Evolutionary conservation across 2,888 invertebrate species (phyloP), one percentile per base, ranked within the genome.

Genomic region (Phrixothrix hirtus): DNA sequence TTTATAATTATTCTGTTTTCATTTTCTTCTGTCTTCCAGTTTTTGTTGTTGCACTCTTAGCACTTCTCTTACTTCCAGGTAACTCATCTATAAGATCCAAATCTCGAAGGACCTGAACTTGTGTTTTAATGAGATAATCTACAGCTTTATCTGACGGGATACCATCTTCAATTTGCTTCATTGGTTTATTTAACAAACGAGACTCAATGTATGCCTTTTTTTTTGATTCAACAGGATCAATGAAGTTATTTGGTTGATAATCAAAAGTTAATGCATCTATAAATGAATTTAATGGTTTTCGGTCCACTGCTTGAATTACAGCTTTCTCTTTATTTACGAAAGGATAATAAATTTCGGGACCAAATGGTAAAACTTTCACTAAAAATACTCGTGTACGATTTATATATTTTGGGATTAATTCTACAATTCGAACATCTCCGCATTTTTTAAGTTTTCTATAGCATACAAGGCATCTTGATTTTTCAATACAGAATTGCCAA

Each of bases 401-500:
- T n/a, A 51, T 38, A n/a, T 43, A 35, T 39, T 37, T 44, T 10
- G 56, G 56, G 2, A 37, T 34, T 13, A 56, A 13, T 41, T 56
- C 51, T 7, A 56, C 47, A 38, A 48, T 15, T 17, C 37, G 17
- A 11, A 56, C 21, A 16, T 43, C 31, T 11, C 51, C 47, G 21
- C 31, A 15, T 7, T 16, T 36, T 29, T 16, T 51, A 9, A 16
- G 16, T 36, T 56, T 56, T 14, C 37, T 31, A 27, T 27, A 30
- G 17, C 56, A 56, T 17, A 56, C 26, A 9, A 56, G 17, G 31
- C 45, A 45, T 16, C 21, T 39, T 2, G 15, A 11, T n/a, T 43
- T 38, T 10, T 51, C 48, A 21, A 15, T 36, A 32, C 51, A 52
- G 25, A 41, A 52, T 27, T 56, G 47, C 56, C 56, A 56, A 15